phyloP scores from a whole-genome alignment of 1,140 invertebrate genomes.

The Asobara japonica region DNA sequence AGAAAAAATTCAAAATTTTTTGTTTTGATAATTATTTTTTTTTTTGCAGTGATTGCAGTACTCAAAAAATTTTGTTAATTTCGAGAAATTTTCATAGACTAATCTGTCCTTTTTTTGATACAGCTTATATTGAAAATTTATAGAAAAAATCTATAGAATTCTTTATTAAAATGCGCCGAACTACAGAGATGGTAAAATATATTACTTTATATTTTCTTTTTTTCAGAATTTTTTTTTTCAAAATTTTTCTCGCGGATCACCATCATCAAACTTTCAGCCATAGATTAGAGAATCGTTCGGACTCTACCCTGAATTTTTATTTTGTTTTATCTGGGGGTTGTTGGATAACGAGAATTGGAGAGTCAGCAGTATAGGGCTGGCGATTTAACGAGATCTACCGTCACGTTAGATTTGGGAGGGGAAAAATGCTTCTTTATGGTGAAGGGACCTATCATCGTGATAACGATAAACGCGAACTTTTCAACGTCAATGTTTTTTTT shows the following conservation, averaged over 20 bases:
- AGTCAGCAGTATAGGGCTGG: slow-evolving; percentile 15
- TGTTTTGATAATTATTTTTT: too few species aligned
- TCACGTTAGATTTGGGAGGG: neutral
- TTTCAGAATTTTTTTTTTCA: neutral
- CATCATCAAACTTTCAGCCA: neutral
- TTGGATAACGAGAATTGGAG: slow-evolving; percentile 13
- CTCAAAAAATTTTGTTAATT: neutral
- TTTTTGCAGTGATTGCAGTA: too few species aligned
- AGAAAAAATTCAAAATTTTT: neutral
- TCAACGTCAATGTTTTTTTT: too few species aligned
- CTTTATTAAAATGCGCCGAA: too few species aligned
- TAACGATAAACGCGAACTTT: slow-evolving; percentile 11
- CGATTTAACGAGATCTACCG: slow-evolving; percentile 21
- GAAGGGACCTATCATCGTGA: neutral
- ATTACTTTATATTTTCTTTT: neutral
- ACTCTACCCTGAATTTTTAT: neutral
- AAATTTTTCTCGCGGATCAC: neutral
- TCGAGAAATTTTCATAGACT: neutral
- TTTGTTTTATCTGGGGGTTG: neutral
- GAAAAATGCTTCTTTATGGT: neutral
- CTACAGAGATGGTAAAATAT: too few species aligned
- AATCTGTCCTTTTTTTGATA: too few species aligned
- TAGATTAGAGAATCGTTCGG: neutral
- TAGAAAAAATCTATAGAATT: too few species aligned
- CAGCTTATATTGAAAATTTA: too few species aligned